These are phyloP conservation scores for Hermaeophaga mercurialis DNA, from an alignment of 2,888 invertebrate species.

Conservation along the genomic window DNA sequence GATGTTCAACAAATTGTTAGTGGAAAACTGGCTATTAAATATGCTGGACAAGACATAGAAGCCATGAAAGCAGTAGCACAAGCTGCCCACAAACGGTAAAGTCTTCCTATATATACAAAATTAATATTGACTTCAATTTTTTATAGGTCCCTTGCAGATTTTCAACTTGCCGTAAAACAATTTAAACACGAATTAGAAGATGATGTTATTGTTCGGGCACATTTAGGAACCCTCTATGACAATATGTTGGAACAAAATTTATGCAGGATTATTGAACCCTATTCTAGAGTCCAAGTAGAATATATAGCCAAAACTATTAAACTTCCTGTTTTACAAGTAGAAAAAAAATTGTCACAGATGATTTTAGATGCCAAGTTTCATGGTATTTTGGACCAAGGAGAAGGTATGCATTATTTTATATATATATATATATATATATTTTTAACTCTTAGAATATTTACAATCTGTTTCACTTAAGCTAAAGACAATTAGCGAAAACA, in stretches of 20 bases:
- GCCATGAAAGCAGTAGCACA: constrained; percentile 98
- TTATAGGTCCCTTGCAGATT: constrained; percentile 88
- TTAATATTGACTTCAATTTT: constrained; percentile 41
- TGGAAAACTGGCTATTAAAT: constrained; percentile 95
- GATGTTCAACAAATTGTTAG: constrained; percentile 95
- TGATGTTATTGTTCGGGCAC: constrained; percentile 96
- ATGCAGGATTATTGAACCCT: constrained; percentile 98
- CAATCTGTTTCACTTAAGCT: too few relatives aligned
- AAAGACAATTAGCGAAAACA: too few relatives aligned
- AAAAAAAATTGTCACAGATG: constrained; percentile 99
- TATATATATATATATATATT: too few relatives aligned
- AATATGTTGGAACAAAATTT: constrained; percentile 99
- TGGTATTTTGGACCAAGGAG: constrained; percentile 98
- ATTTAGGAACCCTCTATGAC: constrained; percentile 95
- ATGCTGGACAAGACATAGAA: constrained; percentile 93
- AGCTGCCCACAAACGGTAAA: constrained; percentile 81
- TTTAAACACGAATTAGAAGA: constrained; percentile 90
- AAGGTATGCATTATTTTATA: constrained; percentile 63
- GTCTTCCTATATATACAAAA: too few relatives aligned
- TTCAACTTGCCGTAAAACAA: constrained; percentile 85
- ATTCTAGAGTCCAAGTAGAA: constrained; percentile 92
- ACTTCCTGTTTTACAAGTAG: constrained; percentile 88
- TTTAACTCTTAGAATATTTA: too few relatives aligned
- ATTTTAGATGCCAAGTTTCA: constrained; percentile 97
- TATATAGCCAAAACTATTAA: constrained; percentile 92